Evolutionary conservation across 2,888 invertebrate genomes (phyloP), one percentile per base, ranked within the genome.

Genomic region (Eutolmus rufibarbis): DNA sequence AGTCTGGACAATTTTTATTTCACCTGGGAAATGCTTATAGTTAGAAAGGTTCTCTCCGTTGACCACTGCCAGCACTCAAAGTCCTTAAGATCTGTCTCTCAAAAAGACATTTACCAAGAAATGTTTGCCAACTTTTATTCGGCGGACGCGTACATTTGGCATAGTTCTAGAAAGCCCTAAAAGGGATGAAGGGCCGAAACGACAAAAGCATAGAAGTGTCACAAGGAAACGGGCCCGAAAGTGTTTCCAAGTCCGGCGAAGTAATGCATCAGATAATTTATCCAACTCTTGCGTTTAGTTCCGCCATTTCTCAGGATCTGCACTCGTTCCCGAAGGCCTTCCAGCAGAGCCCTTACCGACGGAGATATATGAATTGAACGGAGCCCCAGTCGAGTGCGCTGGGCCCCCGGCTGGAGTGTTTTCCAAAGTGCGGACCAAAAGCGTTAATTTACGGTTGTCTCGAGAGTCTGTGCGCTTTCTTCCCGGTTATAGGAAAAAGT

Each of bases 391-490:
- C 28, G 74, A 74, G 85, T 66, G 74, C 74, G 40, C 74, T 74
- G 84, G 86, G 16, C 76, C 46, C 74, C 23, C n/a, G 51, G 43
- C 40, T 86, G 51, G 76, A 86, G 76, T 86, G 77, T 77, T 77
- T 76, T 86, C 77, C 86, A 77, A 77, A 86, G 86, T 77, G 77
- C 77, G 77, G 86, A 86, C 77, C 77, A 74, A 74, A 87, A 87
- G 87, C 74, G 79, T 79, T 87, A 87, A 87, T 87, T 87, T 87
- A 87, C 87, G 79, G 79, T 74, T 74, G 87, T 87, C 87, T 87
- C 87, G 74, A 87, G 87, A 81, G 79, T 87, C 87, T 87, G 87
- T 87, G 87, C 87, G 78, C 74, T 87, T 87, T 87, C 87, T 87
- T 78, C 31, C 43, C 74, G 79, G 79, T 79, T 74, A 79, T 19